Conservation (phyloP, 2,888 invertebrate species). For the Alviniconcha strummeri region DNA sequence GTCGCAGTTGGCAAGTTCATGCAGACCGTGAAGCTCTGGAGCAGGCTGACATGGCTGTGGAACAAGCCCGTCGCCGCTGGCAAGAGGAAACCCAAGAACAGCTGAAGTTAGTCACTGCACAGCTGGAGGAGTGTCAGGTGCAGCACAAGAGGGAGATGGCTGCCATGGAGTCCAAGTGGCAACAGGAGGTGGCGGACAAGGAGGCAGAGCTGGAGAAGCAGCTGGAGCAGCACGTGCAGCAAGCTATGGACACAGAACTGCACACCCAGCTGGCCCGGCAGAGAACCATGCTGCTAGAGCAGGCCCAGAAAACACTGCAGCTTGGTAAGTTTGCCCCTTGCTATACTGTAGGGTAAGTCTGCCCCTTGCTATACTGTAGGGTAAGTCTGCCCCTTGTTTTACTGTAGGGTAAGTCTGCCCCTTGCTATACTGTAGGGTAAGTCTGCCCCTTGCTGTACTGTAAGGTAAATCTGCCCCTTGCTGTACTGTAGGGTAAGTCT, state of each 20-base stretch:
- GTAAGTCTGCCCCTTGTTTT: no score
- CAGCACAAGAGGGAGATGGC: slow-evolving; percentile 15
- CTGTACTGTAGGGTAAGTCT: no score
- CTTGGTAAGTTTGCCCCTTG: background rate
- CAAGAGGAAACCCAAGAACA: slow-evolving; percentile 46
- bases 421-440: no score
- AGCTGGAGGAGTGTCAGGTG: background rate
- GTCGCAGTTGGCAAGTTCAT: slow-evolving; percentile 30
- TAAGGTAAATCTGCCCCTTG: no score
- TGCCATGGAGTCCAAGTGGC: slow-evolving; percentile 3
- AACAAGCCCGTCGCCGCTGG: slow-evolving; percentile 50
- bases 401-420: no score
- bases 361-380: no score
- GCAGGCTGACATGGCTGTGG: slow-evolving; percentile 40
- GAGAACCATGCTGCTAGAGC: background rate
- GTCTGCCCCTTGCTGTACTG: no score
- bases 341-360: no score
- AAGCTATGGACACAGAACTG: background rate
- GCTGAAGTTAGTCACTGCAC: slow-evolving; percentile 19
- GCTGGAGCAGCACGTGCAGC: background rate
- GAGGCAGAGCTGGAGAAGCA: background rate
- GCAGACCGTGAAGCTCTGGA: slow-evolving; percentile 33
- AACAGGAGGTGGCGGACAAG: slow-evolving; percentile 18
- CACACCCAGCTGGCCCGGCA: background rate
- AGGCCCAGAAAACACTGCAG: slow-evolving; percentile 1